These are phyloP conservation scores for Crenichthys baileyi DNA, from an alignment of 2,797 vertebrate species.

Conservation along the genomic window DNA sequence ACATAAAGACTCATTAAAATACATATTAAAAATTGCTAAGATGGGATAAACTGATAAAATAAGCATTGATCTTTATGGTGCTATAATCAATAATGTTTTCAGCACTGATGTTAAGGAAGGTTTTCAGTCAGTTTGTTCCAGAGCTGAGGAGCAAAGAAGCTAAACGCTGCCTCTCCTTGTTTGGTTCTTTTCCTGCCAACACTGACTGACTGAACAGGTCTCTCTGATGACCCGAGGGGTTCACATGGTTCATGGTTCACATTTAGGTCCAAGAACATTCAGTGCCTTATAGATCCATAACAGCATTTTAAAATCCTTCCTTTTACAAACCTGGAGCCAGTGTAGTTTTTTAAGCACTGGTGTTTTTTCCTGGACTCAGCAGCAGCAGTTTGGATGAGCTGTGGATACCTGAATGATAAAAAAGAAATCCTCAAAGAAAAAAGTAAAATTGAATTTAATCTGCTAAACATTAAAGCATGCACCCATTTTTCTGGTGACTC, in stretches of 20 bases:
- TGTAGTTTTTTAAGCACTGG: neutral
- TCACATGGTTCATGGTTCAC: neutral
- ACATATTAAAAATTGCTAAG: neutral
- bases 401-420: too few relatives aligned
- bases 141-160: neutral
- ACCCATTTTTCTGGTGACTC: neutral
- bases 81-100: neutral
- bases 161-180: neutral
- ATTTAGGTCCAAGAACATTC: neutral
- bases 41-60: neutral
- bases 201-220: neutral
- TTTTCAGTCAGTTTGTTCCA: neutral
- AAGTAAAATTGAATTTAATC: neutral
- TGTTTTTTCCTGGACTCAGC: neutral
- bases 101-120: neutral
- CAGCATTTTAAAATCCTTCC: neutral
- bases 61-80: neutral
- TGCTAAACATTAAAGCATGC: neutral
- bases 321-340: neutral
- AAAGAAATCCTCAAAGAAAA: neutral
- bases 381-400: too few relatives aligned
- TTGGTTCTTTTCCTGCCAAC: neutral
- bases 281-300: neutral
- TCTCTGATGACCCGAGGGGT: too few relatives aligned
- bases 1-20: too few relatives aligned